Base-by-base conservation (phyloP, 2,888 invertebrate genomes). In the Muscina levida region DNA sequence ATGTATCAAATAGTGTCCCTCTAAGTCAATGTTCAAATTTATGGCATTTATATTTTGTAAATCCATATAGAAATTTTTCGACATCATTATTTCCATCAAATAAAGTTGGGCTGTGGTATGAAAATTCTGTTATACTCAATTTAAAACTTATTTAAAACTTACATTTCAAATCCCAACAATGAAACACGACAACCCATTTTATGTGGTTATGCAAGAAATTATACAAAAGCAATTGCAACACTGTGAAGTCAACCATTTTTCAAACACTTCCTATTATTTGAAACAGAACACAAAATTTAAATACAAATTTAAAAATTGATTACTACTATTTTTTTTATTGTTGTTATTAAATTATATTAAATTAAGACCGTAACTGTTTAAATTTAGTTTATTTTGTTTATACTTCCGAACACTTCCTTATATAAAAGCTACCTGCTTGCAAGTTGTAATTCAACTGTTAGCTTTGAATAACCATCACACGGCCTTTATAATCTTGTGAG, bases 171-270 rank as follows among this genome's bases (percentile, higher is more conserved):
- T 72, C 74, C 87, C 87, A 87, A 68, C 87, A 87, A 71, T 87
- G 85, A 66, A 87, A 86, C 19, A 87, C 71, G 0, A 84, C 73
- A n/a, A 85, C 74, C 46, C 83, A 83, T 57, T 71, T 77, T 13
- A 87, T 75, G 57, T 83, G 84, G 10, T 82, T 77, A 39, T 86
- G 84, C 37, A 83, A 57, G 65, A 87, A 84, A 79, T 87, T 83
- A 56, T 86, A 70, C 57, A 86, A n/a, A 68, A 87, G 56, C 67
- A 87, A 87, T 81, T 85, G 86, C 22, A 85, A 82, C 79, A 87
- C 82, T 79, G 26, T 31, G 22, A 82, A 26, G 72, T 83, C 81
- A 78, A 87, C 81, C 83, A 84, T 85, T 74, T 79, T 67, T 42
- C 31, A 8, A 31, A 31, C 31, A 5, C 31, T 31, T 31, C 31